Conservation (phyloP, 2,888 invertebrate species). For the Perithous albicinctus region DNA sequence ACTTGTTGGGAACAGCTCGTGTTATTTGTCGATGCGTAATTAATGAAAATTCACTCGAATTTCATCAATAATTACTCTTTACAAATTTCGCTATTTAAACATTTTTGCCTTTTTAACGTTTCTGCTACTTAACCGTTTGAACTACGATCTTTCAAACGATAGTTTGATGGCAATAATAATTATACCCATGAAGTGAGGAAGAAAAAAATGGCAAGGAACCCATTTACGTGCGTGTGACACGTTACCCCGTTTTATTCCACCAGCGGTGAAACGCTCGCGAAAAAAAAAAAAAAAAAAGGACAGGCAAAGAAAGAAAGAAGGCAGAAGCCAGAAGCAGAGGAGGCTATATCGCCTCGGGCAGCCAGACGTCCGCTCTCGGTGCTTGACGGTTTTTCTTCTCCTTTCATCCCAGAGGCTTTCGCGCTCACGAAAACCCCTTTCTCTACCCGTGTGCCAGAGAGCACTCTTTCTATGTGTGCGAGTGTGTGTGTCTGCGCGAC, state of each 20-base stretch:
- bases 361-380: conserved; percentile 57
- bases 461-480: too few species aligned
- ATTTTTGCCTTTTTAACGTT: too few species aligned
- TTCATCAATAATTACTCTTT: too few species aligned
- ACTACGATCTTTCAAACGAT: too few species aligned
- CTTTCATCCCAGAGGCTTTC: conserved; percentile 51
- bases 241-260: neutral
- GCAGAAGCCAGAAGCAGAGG: conserved; percentile 12
- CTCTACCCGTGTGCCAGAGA: conserved; percentile 1
- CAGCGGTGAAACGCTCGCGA: neutral
- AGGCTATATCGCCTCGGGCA: conserved; percentile 40
- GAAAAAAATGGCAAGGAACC: neutral
- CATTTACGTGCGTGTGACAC: neutral
- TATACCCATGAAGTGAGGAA: too few species aligned
- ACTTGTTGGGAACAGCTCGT: neutral
- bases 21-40: conserved; percentile 39
- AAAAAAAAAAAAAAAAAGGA: conserved; percentile 6
- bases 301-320: neutral
- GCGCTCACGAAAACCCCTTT: conserved; percentile 59
- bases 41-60: neutral
- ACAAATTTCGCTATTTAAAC: too few species aligned
- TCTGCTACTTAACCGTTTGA: too few species aligned
- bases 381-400: conserved; percentile 21
- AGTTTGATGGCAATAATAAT: too few species aligned
- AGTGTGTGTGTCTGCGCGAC: too few species aligned